phyloP scores from a whole-genome alignment of 1,140 invertebrate species.

The Leptinotarsa defecta region DNA sequence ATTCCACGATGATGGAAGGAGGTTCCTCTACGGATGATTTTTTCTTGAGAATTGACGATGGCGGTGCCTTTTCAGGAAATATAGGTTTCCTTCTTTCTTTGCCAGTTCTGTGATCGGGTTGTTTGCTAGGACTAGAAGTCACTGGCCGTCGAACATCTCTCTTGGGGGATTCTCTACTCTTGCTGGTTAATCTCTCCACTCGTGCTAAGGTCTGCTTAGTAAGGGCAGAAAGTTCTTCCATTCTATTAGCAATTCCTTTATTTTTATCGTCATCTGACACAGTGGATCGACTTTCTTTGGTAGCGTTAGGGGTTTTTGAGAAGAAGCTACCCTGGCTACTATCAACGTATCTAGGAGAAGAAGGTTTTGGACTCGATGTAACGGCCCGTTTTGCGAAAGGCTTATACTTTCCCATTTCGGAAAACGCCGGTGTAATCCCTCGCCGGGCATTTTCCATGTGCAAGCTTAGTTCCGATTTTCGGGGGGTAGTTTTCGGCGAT shows the following conservation, averaged over 20 bases:
- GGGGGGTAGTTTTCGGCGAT: conserved; percentile 21
- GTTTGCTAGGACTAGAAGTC: not conserved
- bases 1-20: conserved; percentile 35
- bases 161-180: conserved; percentile 47
- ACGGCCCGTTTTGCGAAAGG: conserved; percentile 36
- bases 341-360: conserved; percentile 7
- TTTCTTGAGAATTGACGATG: conserved; percentile 51
- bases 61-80: conserved; percentile 25
- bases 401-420: conserved; percentile 45
- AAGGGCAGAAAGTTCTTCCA: conserved; percentile 67
- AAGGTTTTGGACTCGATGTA: conserved; percentile 39
- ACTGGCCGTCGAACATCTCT: conserved; percentile 22
- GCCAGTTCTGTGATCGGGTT: conserved; percentile 22
- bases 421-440: conserved; percentile 41
- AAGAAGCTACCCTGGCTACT: not conserved
- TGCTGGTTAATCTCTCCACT: conserved; percentile 66
- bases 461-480: conserved; percentile 52
- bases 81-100: conserved; percentile 1
- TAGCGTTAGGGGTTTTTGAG: not conserved
- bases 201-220: conserved; percentile 71
- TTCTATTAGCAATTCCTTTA: conserved; percentile 63
- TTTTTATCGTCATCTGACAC: conserved; percentile 50
- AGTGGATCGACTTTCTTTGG: not conserved
- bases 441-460: conserved; percentile 57
- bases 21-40: conserved; percentile 54